Evolutionary conservation across 37 sponge, comb jelly and placozoan species (phyloP).

Genomic region (Crambe crambe): DNA sequence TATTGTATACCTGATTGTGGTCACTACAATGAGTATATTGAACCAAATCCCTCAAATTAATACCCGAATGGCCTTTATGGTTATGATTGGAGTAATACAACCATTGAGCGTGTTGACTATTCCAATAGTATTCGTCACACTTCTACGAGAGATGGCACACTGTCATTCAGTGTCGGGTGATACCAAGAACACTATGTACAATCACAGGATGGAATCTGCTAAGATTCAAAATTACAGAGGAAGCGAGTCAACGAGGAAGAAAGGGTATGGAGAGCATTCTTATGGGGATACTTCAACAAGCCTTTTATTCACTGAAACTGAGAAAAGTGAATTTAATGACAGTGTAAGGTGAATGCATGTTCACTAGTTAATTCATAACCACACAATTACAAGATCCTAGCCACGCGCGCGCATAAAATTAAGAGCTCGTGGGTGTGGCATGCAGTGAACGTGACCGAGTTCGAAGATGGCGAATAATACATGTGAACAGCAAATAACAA

Average conservation of each 20-base stretch:
- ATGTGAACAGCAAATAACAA: no score
- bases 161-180: neutral
- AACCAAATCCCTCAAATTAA: neutral
- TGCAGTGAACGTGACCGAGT: no score
- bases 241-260: neutral
- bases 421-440: no score
- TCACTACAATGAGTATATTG: neutral
- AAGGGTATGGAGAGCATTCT: neutral
- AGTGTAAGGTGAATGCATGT: no score
- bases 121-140: neutral
- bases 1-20: neutral
- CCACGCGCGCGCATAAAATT: no score
- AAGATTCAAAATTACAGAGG: neutral
- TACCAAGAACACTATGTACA: neutral
- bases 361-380: no score
- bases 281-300: neutral
- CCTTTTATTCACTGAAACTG: neutral
- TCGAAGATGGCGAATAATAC: no score
- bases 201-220: neutral
- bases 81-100: neutral
- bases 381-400: no score
- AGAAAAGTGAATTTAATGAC: neutral
- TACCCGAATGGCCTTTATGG: neutral
- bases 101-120: neutral
- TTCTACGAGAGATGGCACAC: neutral